Conservation (phyloP, 2,113 vertebrate species). For the Progne subis region DNA sequence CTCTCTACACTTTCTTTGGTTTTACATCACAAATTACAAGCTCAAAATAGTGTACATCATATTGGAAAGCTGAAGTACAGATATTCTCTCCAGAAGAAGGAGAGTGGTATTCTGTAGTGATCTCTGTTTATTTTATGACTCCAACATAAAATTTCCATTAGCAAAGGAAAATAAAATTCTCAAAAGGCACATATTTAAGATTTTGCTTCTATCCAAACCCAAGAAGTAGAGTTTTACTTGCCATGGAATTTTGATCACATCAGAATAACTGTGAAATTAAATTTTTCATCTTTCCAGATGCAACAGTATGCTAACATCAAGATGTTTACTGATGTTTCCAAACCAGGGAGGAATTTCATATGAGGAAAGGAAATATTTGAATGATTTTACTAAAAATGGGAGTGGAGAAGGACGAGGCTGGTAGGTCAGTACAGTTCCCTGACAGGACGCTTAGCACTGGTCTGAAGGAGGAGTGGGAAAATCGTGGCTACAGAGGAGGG, state of each 20-base stretch:
- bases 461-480: background rate
- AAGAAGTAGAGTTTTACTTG: background rate
- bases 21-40: background rate
- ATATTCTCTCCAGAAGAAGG: background rate
- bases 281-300: background rate
- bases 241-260: background rate
- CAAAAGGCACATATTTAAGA: background rate
- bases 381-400: background rate
- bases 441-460: background rate
- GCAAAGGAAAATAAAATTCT: background rate
- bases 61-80: background rate
- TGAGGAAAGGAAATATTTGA: background rate
- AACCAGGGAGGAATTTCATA: background rate
- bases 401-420: background rate
- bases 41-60: background rate
- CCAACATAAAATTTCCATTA: background rate
- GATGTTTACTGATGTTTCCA: background rate
- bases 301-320: background rate
- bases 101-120: background rate
- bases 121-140: background rate
- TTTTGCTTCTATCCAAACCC: background rate
- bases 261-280: background rate
- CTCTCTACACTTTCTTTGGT: background rate
- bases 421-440: background rate
- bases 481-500: background rate